Evolutionary conservation across 1,140 invertebrate species (phyloP).

Genomic region (Chlorops oryzae): DNA sequence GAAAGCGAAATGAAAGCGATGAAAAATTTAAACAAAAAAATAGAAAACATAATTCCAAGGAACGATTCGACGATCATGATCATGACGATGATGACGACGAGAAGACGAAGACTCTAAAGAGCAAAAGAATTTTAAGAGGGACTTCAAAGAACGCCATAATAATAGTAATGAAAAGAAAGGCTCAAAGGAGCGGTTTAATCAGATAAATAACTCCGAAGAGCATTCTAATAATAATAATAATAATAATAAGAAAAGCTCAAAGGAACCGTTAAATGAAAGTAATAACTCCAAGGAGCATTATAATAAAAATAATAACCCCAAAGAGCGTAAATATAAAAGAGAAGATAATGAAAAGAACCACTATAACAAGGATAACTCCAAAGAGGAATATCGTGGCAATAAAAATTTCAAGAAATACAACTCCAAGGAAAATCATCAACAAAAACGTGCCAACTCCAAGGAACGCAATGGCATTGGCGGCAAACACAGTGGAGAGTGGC

Average conservation of each 20-base stretch:
- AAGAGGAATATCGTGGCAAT: slow-evolving; percentile 4
- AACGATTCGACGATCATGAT: no score
- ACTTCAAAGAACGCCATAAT: slow-evolving; percentile 7
- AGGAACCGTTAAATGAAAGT: not conserved
- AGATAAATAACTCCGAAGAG: not conserved
- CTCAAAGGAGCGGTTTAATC: not conserved
- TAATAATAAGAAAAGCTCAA: not conserved
- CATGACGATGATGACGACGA: no score
- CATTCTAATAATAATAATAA: not conserved
- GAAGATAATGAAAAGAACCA: not conserved
- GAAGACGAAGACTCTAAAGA: no score
- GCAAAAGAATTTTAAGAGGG: no score
- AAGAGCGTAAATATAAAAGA: not conserved
- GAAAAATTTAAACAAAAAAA: no score
- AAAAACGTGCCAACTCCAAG: slow-evolving; percentile 15
- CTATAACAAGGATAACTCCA: slow-evolving; percentile 1
- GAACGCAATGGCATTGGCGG: slow-evolving; percentile 6
- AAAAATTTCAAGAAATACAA: not conserved
- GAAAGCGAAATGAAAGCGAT: no score
- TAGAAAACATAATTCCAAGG: no score
- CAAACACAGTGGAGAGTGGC: slow-evolving; percentile 33
- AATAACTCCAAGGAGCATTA: not conserved
- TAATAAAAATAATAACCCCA: not conserved
- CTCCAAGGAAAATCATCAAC: slow-evolving; percentile 5
- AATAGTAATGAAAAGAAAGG: slow-evolving; percentile 11